These are phyloP conservation scores for Hypselothyrea guttata DNA, from an alignment of 2,888 invertebrate genomes.

Conservation along the genomic window DNA sequence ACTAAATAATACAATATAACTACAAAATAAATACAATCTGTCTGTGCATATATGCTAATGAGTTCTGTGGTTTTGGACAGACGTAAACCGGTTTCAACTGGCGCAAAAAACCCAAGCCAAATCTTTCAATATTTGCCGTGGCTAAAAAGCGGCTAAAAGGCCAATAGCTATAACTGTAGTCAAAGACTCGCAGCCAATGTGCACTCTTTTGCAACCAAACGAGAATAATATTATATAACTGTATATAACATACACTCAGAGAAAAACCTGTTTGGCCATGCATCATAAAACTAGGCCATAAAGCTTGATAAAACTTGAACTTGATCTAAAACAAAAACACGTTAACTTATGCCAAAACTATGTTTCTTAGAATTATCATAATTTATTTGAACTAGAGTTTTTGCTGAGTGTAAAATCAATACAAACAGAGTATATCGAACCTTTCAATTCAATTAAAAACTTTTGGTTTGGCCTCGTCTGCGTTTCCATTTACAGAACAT, in stretches of 20 bases:
- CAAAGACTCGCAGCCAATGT: conserved; percentile 11
- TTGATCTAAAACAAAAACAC: too few relatives aligned
- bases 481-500: background rate
- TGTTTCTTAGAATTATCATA: too few relatives aligned
- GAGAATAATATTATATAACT: background rate
- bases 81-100: conserved; percentile 33
- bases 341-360: too few relatives aligned
- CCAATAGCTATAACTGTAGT: conserved; percentile 2
- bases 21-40: background rate
- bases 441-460: background rate
- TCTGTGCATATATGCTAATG: conserved; percentile 26
- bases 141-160: conserved; percentile 9
- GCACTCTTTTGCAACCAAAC: conserved; percentile 10
- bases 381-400: too few relatives aligned
- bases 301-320: too few relatives aligned
- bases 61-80: conserved; percentile 17
- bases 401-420: too few relatives aligned
- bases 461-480: background rate
- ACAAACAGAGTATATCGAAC: too few relatives aligned
- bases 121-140: conserved; percentile 24
- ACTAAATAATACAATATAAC: background rate
- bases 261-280: background rate
- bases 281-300: too few relatives aligned
- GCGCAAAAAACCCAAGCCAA: conserved; percentile 18
- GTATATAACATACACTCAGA: too few relatives aligned